Evolutionary conservation across 2,888 invertebrate genomes (phyloP), one percentile per base, ranked within the genome.

Genomic region (Seira musarum): DNA sequence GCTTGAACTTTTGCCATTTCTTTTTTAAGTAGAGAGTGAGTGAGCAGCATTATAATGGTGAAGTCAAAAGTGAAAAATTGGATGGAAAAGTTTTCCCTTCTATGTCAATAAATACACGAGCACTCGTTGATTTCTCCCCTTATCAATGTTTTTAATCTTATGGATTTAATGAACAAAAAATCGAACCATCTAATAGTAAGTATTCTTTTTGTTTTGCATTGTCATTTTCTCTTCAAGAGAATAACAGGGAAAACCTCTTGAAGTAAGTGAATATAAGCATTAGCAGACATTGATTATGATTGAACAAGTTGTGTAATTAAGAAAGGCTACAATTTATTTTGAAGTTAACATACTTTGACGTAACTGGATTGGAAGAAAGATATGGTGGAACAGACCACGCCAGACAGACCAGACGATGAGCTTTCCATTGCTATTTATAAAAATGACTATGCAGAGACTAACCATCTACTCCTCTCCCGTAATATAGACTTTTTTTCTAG

Each of bases 1-100:
- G 19, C 35, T 69, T 69, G 69, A 69, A 69, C 69, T 60, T 69
- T 30, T n/a, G 24, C 24, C 35, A 30, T 8, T 65, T 64, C 25
- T 10, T 8, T 65, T 10, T 65, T 35, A 30, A 30, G 30, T 22
- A 30, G n/a, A 30, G n/a, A n/a, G n/a, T n/a, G n/a, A n/a, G n/a
- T n/a, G n/a, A n/a, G n/a, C n/a, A n/a, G n/a, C n/a, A n/a, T n/a
- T n/a, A n/a, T n/a, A n/a, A n/a, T n/a, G n/a, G n/a, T n/a, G n/a
- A n/a, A n/a, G n/a, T n/a, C n/a, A n/a, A n/a, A n/a, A n/a, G n/a
- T n/a, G n/a, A n/a, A n/a, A n/a, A n/a, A n/a, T n/a, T n/a, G n/a
- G n/a, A n/a, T n/a, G n/a, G n/a, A n/a, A n/a, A n/a, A n/a, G n/a
- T n/a, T 40, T 40, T 40, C 13, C 40, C 40, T 40, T 13, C 40